Evolutionary conservation across 2,113 vertebrate species (phyloP).

Genomic region (Thunnus maccoyii): DNA sequence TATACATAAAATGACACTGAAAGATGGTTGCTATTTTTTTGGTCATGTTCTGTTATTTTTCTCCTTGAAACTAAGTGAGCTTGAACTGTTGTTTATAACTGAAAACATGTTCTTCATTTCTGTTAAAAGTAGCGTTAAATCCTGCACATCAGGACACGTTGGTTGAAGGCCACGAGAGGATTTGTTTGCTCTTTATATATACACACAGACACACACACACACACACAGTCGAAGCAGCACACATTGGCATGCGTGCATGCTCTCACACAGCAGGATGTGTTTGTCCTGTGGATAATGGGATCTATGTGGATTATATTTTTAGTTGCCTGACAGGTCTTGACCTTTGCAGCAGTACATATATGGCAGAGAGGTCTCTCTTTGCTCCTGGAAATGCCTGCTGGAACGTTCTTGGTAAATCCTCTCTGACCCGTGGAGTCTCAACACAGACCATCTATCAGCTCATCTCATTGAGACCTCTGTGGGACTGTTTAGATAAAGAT

Average conservation of each 20-base stretch:
- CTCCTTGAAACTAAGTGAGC: background rate
- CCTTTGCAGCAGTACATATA: conserved; percentile 37
- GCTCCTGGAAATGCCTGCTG: conserved; percentile 17
- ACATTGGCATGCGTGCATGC: background rate
- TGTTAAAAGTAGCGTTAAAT: background rate
- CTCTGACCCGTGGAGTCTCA: conserved; percentile 28
- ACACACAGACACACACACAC: background rate
- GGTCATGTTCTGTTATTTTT: too few species aligned
- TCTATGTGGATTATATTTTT: conserved; percentile 34
- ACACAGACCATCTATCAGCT: conserved; percentile 32
- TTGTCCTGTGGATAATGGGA: conserved; percentile 41
- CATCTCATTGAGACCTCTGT: conserved; percentile 39
- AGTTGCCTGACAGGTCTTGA: conserved; percentile 32
- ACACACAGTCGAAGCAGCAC: background rate
- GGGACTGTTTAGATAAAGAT: conserved; percentile 48
- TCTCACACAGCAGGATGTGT: conserved; percentile 2
- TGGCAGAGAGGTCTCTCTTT: conserved; percentile 17
- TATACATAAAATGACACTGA: background rate
- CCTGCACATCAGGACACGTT: background rate
- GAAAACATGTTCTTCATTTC: background rate
- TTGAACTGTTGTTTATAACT: background rate
- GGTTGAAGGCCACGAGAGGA: conserved; percentile 8
- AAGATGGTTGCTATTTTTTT: background rate
- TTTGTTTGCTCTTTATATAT: conserved; percentile 26
- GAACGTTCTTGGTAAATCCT: conserved; percentile 56